Evolutionary conservation across 2,888 invertebrate genomes (phyloP), one percentile per base, ranked within the genome.

Genomic region (Drosophila borborema): DNA sequence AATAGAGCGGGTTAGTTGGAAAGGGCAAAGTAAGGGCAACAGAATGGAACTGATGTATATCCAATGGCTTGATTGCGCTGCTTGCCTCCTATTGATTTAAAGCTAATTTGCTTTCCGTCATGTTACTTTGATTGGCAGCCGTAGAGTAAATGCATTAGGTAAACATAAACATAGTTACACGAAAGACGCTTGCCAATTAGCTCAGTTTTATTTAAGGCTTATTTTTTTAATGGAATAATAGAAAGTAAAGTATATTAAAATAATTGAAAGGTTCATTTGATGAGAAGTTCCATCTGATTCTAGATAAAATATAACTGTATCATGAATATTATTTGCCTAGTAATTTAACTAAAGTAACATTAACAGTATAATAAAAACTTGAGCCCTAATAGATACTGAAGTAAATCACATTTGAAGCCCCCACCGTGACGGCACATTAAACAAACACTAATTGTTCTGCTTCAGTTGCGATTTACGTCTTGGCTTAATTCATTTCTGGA

Each of bases 11-110:
- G 36, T 40, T 3, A 38, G 9, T 49, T 28, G 31, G 2, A 31
- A 10, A 34, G 38, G 38, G 40, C 28, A 28, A 28, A 28, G 2
- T 28, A 10, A 34, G 38, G 38, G 40, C 28, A 28, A 28, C 28
- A 6, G 28, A 41, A 51, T 36, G 10, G n/a, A 58, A 23, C 28
- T 41, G 54, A 48, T 68, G 61, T 69, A 43, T 70, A 60, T 72
- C 59, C 72, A 53, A 73, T 62, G 40, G 53, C 49, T 48, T 82
- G 74, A 60, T 64, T 69, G 64, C 20, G 28, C 34, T 36, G 49
- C 59, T 28, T 40, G 41, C 43, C 14, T 18, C 31, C 76, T 69
- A 88, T 88, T 88, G 89, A 83, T 72, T 78, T 73, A 74, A 48
- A 16, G 60, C 58, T 67, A 74, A 82, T 82, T 80, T 74, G 53